A percentile compares a stretch with the other conserved stretches of the same genome.
These are phyloP conservation scores for Corvus hawaiiensis DNA, from an alignment of 2,113 vertebrate genomes.

Conservation along the genomic window DNA sequence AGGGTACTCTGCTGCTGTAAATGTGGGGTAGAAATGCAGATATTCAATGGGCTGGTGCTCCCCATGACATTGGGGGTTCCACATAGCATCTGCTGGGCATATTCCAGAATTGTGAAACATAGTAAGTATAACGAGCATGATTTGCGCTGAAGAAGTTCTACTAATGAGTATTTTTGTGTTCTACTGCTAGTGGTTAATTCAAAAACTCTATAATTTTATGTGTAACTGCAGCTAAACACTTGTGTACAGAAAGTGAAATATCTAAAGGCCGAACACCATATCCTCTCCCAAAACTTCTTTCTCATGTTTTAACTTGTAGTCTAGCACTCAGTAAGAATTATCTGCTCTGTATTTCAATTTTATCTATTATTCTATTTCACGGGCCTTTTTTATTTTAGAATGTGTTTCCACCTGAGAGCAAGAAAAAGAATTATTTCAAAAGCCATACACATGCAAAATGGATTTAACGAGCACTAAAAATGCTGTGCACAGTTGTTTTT, in stretches of 20 bases:
- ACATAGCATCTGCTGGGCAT: background rate
- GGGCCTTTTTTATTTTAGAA: background rate
- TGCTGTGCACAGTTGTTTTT: slow-evolving; percentile 26
- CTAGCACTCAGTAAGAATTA: background rate
- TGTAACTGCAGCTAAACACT: background rate
- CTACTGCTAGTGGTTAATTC: background rate
- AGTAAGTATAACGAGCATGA: background rate
- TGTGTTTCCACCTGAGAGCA: background rate
- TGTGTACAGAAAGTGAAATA: background rate
- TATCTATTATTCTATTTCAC: background rate
- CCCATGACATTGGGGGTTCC: background rate
- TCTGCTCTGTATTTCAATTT: background rate
- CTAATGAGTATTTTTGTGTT: background rate
- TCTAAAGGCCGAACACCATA: background rate
- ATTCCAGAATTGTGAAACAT: background rate
- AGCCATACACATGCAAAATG: background rate
- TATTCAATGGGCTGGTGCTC: background rate
- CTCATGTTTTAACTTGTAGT: background rate
- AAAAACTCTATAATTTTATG: background rate
- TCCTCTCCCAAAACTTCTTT: background rate
- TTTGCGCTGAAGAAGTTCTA: background rate
- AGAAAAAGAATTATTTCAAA: background rate
- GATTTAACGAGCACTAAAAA: background rate
- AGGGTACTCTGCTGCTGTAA: background rate
- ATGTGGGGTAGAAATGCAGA: background rate